phyloP scores from a whole-genome alignment of 2,797 vertebrate genomes.

The Takifugu rubripes region DNA sequence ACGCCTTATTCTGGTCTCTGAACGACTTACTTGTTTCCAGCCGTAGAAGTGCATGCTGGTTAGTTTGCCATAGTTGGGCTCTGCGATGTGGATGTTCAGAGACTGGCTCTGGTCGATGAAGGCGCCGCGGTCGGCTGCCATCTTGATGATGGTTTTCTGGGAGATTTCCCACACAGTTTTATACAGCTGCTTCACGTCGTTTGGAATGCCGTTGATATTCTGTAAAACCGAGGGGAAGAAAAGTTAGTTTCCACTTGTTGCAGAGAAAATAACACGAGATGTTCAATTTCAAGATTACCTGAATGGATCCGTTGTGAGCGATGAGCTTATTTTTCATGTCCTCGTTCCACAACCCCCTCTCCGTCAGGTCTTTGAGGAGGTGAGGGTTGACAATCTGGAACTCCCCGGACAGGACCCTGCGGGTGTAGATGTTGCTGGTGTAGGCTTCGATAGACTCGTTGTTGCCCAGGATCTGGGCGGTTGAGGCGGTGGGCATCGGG shows the following conservation, averaged over 20 bases:
- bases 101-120: constrained; percentile 99
- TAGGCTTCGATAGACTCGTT: constrained; percentile 98
- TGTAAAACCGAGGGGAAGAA: constrained; percentile 36
- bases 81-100: constrained; percentile 96
- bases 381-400: constrained; percentile 99
- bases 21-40: constrained; percentile 87
- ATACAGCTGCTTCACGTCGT: constrained; percentile 90
- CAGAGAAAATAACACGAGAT: too few species aligned
- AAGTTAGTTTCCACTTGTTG: background rate
- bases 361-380: constrained; percentile 93
- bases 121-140: constrained; percentile 93
- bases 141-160: constrained; percentile 92
- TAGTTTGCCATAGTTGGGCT: constrained; percentile 97
- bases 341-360: constrained; percentile 90
- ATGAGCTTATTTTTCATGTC: constrained; percentile 99
- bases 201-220: constrained; percentile 84
- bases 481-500: constrained; percentile 97
- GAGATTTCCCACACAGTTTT: constrained; percentile 99
- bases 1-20: too few species aligned
- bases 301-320: constrained; percentile 90
- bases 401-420: constrained; percentile 96
- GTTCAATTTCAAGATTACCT: constrained; percentile 69
- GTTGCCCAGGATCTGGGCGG: constrained; percentile 97
- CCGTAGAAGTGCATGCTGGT: constrained; percentile 99
- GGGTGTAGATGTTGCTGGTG: constrained; percentile 98